Evolutionary conservation across 2,888 invertebrate genomes (phyloP).

Genomic region (Lordiphosa andalusiaca): DNA sequence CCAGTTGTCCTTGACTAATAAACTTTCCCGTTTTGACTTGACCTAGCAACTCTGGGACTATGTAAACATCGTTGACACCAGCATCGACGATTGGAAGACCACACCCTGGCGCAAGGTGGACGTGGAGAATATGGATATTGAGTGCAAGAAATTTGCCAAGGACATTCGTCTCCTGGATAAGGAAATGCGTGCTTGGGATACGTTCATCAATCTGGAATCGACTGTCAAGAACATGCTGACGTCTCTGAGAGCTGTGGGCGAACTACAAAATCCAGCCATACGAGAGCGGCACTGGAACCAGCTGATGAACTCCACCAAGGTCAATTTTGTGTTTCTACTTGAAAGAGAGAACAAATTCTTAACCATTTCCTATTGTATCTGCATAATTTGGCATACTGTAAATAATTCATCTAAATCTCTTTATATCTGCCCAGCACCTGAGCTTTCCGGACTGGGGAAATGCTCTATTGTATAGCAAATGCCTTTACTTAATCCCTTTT

Average conservation of each 20-base stretch:
- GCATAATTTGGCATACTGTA: constrained; percentile 57
- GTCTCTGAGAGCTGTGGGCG: constrained; percentile 95
- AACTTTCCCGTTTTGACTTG: constrained; percentile 4
- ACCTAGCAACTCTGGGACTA: constrained; percentile 96
- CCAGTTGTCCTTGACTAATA: constrained; percentile 2
- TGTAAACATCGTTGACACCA: constrained; percentile 91
- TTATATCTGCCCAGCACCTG: constrained; percentile 53
- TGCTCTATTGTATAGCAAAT: constrained; percentile 68
- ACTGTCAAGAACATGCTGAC: constrained; percentile 98
- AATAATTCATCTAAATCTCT: constrained; percentile 51
- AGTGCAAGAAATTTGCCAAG: constrained; percentile 98
- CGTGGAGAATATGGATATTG: constrained; percentile 99
- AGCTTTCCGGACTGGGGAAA: constrained; percentile 31
- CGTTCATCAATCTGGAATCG: constrained; percentile 92
- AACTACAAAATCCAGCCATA: constrained; percentile 97
- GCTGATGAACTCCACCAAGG: constrained; percentile 97
- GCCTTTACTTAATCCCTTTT: constrained; percentile 28
- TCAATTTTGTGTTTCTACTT: constrained; percentile 78
- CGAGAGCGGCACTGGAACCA: constrained; percentile 98
- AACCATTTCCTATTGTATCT: constrained; percentile 21
- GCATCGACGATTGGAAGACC: constrained; percentile 98
- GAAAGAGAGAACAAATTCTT: not conserved
- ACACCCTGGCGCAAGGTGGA: constrained; percentile 98
- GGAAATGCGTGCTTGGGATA: constrained; percentile 97
- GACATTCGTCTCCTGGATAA: constrained; percentile 95